A percentile compares a stretch with the other conserved stretches of the same genome.
These are phyloP conservation scores for Nudaria mundana DNA, from an alignment of 2,888 invertebrate species.

Conservation along the genomic window DNA sequence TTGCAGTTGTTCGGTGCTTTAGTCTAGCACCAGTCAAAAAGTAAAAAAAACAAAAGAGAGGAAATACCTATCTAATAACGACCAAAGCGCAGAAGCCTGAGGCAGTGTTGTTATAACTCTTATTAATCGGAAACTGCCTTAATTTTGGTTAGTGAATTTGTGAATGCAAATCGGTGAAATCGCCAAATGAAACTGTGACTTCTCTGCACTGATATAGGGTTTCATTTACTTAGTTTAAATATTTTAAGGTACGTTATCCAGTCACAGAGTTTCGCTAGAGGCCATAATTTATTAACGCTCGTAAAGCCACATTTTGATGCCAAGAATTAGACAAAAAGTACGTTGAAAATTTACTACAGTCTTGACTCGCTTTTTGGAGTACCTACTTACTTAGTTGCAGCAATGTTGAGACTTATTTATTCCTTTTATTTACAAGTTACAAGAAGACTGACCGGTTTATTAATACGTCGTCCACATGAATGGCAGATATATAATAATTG, in stretches of 20 bases:
- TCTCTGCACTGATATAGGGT: conserved; percentile 23
- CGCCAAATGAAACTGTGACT: conserved; percentile 24
- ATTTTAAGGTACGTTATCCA: conserved; percentile 62
- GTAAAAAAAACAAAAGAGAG: conserved; percentile 43
- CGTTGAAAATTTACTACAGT: conserved; percentile 57
- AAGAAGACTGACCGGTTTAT: no score
- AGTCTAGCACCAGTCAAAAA: conserved; percentile 31
- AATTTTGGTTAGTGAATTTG: conserved; percentile 76
- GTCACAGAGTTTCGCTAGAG: conserved; percentile 65
- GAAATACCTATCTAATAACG: conserved; percentile 62
- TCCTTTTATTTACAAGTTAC: no score
- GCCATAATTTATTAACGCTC: conserved; percentile 73
- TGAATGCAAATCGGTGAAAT: conserved; percentile 60
- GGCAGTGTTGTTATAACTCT: conserved; percentile 67
- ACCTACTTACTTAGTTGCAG: no score
- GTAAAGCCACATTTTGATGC: conserved; percentile 64
- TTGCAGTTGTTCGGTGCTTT: conserved; percentile 32
- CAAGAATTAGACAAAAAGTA: conserved; percentile 66
- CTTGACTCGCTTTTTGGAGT: conserved; percentile 57
- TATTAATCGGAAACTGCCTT: conserved; percentile 72
- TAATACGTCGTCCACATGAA: no score
- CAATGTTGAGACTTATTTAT: conserved; percentile 1
- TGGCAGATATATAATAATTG: no score
- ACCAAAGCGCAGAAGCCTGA: conserved; percentile 48
- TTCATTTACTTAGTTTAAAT: conserved; percentile 10